These are phyloP conservation scores for Notamacropus eugenii DNA, from an alignment of 2,797 vertebrate species.

Conservation along the genomic window DNA sequence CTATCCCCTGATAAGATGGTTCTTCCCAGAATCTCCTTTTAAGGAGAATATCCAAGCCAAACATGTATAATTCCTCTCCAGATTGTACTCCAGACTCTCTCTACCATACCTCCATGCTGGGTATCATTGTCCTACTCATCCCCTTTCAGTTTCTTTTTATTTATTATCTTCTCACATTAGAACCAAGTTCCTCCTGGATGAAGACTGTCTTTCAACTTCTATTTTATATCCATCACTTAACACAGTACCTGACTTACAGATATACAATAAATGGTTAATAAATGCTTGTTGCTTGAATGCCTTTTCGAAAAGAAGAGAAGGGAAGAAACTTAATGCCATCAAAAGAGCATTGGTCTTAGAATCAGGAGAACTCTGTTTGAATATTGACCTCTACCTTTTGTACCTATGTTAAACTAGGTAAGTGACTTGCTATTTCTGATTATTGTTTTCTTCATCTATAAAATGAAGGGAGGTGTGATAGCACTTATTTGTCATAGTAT, in stretches of 20 bases:
- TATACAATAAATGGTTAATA: neutral
- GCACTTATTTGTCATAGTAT: neutral
- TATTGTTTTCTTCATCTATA: neutral
- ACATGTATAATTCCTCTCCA: neutral
- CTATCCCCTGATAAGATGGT: neutral
- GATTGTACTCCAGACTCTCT: neutral
- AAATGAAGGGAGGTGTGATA: neutral
- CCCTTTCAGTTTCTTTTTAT: neutral
- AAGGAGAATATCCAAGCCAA: neutral
- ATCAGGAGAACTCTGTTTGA: neutral
- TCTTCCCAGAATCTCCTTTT: neutral
- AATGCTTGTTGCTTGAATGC: neutral
- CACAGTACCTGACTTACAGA: neutral
- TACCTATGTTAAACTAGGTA: neutral
- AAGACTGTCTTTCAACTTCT: neutral
- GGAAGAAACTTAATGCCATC: neutral
- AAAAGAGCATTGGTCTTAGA: neutral
- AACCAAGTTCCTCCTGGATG: neutral
- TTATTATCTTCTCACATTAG: neutral
- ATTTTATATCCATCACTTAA: neutral
- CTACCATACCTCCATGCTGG: neutral
- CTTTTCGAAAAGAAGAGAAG: neutral
- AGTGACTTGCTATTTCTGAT: neutral
- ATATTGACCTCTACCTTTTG: neutral
- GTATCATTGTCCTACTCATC: neutral